Conservation (phyloP, 2,797 vertebrate genomes). For the Nannoperca australis region DNA sequence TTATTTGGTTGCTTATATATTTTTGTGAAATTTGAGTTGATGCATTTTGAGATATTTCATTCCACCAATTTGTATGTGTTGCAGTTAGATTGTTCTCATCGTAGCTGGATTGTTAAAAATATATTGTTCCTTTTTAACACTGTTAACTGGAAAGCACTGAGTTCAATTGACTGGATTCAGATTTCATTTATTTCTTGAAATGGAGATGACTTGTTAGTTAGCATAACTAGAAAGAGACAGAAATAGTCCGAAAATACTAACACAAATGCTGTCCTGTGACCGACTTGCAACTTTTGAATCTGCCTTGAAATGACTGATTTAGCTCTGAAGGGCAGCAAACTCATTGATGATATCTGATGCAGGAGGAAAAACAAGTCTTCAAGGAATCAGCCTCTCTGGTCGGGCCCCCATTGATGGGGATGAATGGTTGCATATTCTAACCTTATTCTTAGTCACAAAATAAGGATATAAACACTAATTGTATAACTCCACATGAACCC, state of each 20-base stretch:
- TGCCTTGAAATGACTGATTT: not conserved
- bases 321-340: not conserved
- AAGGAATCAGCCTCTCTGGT: slow-evolving; percentile 38
- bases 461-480: slow-evolving; percentile 12
- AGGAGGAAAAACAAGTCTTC: slow-evolving; percentile 15
- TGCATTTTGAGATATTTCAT: not conserved
- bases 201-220: not conserved
- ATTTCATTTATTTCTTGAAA: slow-evolving; percentile 11
- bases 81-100: not conserved
- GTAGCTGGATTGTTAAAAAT: not conserved
- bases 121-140: not conserved
- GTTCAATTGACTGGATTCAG: not conserved
- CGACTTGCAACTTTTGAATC: not conserved
- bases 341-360: not conserved
- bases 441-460: slow-evolving; percentile 40
- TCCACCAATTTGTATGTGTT: not conserved
- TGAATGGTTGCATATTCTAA: slow-evolving; percentile 38
- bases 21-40: not conserved
- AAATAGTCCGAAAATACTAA: not conserved
- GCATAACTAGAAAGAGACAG: not conserved
- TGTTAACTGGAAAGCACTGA: not conserved
- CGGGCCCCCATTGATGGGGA: slow-evolving; percentile 35
- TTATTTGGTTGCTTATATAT: not conserved
- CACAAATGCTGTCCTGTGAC: not conserved
- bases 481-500: slow-evolving; percentile 39